Percentiles rank a stretch among this genome's conserved stretches.
These are phyloP conservation scores for Myiotriccus ornatus DNA, from an alignment of 2,797 vertebrate species.

Conservation along the genomic window DNA sequence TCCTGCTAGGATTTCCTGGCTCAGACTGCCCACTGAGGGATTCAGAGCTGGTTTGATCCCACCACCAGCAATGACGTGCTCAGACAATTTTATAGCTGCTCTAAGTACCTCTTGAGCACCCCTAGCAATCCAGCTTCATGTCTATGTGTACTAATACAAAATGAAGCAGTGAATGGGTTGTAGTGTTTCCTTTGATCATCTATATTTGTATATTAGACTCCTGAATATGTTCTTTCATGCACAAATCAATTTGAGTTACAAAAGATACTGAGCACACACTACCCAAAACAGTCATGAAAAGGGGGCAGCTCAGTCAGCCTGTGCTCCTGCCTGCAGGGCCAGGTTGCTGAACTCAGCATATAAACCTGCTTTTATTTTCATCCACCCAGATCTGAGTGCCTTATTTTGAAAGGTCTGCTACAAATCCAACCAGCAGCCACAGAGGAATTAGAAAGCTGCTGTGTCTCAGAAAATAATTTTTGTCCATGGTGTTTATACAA, in stretches of 20 bases:
- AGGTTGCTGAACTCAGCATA: background rate
- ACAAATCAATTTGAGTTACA: background rate
- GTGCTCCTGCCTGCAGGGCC: accelerated
- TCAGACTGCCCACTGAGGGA: background rate
- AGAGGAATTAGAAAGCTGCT: background rate
- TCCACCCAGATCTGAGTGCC: background rate
- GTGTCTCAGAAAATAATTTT: background rate
- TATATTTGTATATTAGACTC: background rate
- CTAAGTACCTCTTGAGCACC: background rate
- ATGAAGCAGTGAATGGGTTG: background rate
- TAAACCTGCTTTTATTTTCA: background rate
- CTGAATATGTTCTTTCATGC: background rate
- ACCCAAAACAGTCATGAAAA: background rate
- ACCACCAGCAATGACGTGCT: accelerated
- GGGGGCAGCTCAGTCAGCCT: background rate
- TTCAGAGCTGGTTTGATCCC: background rate
- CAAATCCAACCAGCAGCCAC: background rate
- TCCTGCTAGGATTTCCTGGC: background rate
- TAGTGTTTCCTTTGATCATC: background rate
- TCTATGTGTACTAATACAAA: background rate
- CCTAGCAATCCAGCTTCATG: background rate
- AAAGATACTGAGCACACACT: background rate
- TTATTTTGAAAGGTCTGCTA: background rate
- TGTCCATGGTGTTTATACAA: background rate
- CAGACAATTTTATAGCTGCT: background rate